Base-by-base conservation (phyloP, 35 echinoderm and acorn worm species). In the Hemicentrotus pulcherrimus region DNA sequence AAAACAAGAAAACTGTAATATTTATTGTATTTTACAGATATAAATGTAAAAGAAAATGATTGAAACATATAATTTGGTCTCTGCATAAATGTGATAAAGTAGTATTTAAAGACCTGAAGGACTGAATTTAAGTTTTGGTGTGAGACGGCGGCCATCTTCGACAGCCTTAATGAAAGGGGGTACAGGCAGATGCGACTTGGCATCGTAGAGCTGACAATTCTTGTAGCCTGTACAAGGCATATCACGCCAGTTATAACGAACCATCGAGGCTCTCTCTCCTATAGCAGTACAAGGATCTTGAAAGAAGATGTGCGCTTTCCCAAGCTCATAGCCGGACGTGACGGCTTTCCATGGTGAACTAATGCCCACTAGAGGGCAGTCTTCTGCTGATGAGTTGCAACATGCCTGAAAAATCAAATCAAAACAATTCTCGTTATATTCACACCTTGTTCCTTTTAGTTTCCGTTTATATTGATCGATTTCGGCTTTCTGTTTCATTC, bases 241-340 rank as follows among this genome's bases (percentile, higher is more conserved):
- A 19, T 98, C 96, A 11, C 93, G 93, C 97, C 97, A 98, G 22
- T 91, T 91, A 33, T 98, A 98, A 18, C 96, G 61, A 19, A 98
- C 22, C 22, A 94, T 85, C 8, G 61, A 71, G 0, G 94, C 86
- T 12, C 33, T 13, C 16, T 59, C n/a, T 88, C 94, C 32, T 61
- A 95, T 19, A 92, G 86, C 88, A 18, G 1, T 16, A 52, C 30
- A 97, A 31, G 32, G 95, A 48, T 35, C 86, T 78, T 55, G 45
- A 2, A 32, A 48, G 18, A 9, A n/a, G 59, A 35, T 46, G 65
- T 48, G 32, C 8, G 31, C 28, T 47, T 14, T 94, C 13, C 47
- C 55, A 31, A 59, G 88, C 60, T 95, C 48, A 30, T 31, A 92
- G 5, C 95, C 95, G 87, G 15, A 11, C 22, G 30, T 96, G 95